These are phyloP conservation scores for Propsilocerus akamusi DNA, from an alignment of 1,140 invertebrate species.

Conservation along the genomic window DNA sequence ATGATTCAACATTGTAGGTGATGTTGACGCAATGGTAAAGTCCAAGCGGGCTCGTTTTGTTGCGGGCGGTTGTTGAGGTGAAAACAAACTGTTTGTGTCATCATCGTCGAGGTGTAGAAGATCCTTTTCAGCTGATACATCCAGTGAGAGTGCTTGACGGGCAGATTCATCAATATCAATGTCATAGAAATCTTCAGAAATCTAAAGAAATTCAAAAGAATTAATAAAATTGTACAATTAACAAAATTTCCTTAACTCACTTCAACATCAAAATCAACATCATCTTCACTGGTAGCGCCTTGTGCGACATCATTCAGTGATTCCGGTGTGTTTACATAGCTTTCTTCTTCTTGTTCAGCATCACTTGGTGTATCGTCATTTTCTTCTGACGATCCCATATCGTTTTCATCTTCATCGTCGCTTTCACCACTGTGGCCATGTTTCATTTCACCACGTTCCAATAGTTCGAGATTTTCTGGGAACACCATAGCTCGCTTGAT, in stretches of 20 bases:
- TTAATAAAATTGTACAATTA: too few relatives aligned
- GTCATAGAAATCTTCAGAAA: conserved; percentile 17
- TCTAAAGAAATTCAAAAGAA: too few relatives aligned
- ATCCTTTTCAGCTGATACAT: neutral
- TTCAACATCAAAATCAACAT: conserved; percentile 19
- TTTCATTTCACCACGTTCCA: conserved; percentile 74
- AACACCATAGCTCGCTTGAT: conserved; percentile 78
- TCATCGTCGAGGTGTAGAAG: neutral
- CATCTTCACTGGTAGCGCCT: conserved; percentile 15
- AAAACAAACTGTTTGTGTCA: neutral
- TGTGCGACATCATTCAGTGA: conserved; percentile 12
- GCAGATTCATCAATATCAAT: conserved; percentile 34
- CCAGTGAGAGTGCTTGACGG: neutral
- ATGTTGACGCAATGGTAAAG: neutral
- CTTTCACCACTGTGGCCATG: conserved; percentile 34
- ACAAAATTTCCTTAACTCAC: conserved; percentile 13
- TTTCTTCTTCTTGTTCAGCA: conserved; percentile 28
- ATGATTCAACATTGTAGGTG: neutral
- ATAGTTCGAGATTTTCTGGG: conserved; percentile 62
- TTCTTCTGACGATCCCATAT: conserved; percentile 28
- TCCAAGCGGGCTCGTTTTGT: neutral
- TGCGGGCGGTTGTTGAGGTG: neutral
- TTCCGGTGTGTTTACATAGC: conserved; percentile 14
- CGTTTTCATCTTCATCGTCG: conserved; percentile 29
- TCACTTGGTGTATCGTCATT: conserved; percentile 26